Evolutionary conservation across 2,888 invertebrate genomes (phyloP), one percentile per base, ranked within the genome.

Genomic region (Drosophila acutilabella): DNA sequence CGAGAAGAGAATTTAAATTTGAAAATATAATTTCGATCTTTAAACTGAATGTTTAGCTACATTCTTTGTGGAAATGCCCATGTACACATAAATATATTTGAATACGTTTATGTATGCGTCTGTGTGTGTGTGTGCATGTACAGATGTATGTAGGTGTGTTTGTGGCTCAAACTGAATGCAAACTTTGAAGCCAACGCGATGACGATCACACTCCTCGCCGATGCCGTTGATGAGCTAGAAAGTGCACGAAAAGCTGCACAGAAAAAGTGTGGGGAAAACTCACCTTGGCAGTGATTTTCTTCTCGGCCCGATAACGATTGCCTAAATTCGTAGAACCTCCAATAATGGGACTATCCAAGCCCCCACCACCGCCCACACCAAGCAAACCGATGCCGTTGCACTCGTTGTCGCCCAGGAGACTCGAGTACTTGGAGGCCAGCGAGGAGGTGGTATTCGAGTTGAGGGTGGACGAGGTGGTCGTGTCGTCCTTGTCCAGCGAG

Each of bases 271-370:
- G 16, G 8, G 13, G 8, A 7, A 7, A 7, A 83, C 91, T 90
- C 81, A 92, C 92, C 92, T 92, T 92, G 91, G 91, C 90, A 92
- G 92, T 91, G 89, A 91, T 90, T 90, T 92, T 92, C 86, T 92
- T 92, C 80, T 92, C 92, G 44, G 92, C 81, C n/a, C 92, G 91
- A 87, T 90, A 92, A 41, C 92, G 92, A 83, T 91, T 92, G 71
- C 84, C 89, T 57, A 91, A 79, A 64, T 89, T 88, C 64, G 89
- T 85, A 36, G 88, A 78, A 54, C 81, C 83, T 20, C 78, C 80
- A 57, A 81, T 77, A 38, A 87, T 81, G 38, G 90, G 88, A 65
- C 87, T 88, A 10, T 91, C 89, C 2, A 76, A 64, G 26, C 77
- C 78, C 5, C 45, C 45, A 26, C 23, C 45, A 23, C 50, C 50